phyloP scores from a whole-genome alignment of 2,888 invertebrate genomes.

The Merodon equestris region DNA sequence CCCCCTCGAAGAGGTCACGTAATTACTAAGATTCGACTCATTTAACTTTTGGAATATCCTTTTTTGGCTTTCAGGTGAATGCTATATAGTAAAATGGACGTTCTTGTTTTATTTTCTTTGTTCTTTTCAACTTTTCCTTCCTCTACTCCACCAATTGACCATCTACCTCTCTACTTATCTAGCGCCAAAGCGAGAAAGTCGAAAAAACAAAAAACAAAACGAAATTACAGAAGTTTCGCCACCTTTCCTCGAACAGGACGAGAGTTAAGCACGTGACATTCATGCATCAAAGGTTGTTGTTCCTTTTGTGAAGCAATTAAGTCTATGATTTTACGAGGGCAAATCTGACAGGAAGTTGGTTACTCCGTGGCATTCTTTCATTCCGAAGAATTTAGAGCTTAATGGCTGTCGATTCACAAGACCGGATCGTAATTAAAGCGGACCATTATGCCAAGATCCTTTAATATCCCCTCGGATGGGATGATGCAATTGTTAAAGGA shows the following conservation, averaged over 20 bases:
- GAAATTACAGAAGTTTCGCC: conserved; percentile 60
- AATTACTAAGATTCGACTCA: conserved; percentile 64
- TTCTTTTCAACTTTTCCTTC: conserved; percentile 26
- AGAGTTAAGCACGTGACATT: conserved; percentile 63
- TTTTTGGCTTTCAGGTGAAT: conserved; percentile 33
- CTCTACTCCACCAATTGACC: conserved; percentile 5
- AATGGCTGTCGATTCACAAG: conserved; percentile 34
- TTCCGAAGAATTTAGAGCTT: conserved; percentile 15
- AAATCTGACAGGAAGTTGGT: conserved; percentile 29
- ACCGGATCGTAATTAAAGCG: conserved; percentile 34
- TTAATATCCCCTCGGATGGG: conserved; percentile 11
- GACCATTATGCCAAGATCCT: neutral
- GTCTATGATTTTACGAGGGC: conserved; percentile 52
- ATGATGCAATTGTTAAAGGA: neutral
- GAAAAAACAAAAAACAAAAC: no score
- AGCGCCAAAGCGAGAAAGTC: conserved; percentile 15
- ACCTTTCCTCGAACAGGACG: conserved; percentile 6
- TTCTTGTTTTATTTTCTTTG: no score
- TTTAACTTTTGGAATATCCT: conserved; percentile 61
- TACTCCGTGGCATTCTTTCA: conserved; percentile 3
- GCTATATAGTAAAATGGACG: neutral
- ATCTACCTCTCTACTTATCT: conserved; percentile 42
- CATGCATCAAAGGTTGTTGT: conserved; percentile 58
- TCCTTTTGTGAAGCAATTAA: conserved; percentile 56
- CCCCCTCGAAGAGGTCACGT: conserved; percentile 53